Base-by-base conservation (phyloP, 2,888 invertebrate species). In the Eurytoma adleriae region DNA sequence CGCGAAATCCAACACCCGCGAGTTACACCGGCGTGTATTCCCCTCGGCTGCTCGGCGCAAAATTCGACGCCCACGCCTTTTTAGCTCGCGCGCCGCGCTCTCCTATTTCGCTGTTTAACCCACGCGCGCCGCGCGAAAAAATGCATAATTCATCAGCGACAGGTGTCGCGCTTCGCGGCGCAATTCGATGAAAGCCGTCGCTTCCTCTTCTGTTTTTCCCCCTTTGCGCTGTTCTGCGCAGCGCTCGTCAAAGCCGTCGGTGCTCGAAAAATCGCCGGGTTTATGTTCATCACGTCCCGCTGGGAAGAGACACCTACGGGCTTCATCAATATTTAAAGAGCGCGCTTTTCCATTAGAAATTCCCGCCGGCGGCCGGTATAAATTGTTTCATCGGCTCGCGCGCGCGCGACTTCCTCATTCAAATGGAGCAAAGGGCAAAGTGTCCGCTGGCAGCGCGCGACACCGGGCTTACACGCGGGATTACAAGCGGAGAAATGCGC, bases 401-500 rank as follows among this genome's bases (percentile, higher is more conserved):
- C 48, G 16, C 61, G 57, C 27, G 50, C 61, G 62, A 80, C 80
- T 80, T 80, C 80, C 80, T 80, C 66, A 69, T 80, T 80, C 69
- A 77, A 77, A 73, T 77, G 61, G 20, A 52, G 40, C 40, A 40
- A 61, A 10, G n/a, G 59, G 52, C 54, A 16, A n/a, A 71, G 77
- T 56, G 57, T 71, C 24, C 40, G 40, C 40, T 40, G 18, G 40
- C 27, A 14, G 27, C 30, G 62, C 48, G 27, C 40, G 30, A 30
- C n/a, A 62, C 52, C 50, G 30, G 52, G 69, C 64, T 64, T 84
- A 84, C 85, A 84, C 83, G 83, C 85, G 84, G 86, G 86, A 87
- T 87, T 87, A 85, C 86, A 87, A 86, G 18, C 40, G 18, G 59
- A 85, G 84, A 85, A 83, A 13, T 27, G 30, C 18, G n/a, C n/a